A percentile compares a stretch with the other conserved stretches of the same genome.
These are phyloP conservation scores for Ptilodon capucinus DNA, from an alignment of 2,888 invertebrate species.

Conservation along the genomic window DNA sequence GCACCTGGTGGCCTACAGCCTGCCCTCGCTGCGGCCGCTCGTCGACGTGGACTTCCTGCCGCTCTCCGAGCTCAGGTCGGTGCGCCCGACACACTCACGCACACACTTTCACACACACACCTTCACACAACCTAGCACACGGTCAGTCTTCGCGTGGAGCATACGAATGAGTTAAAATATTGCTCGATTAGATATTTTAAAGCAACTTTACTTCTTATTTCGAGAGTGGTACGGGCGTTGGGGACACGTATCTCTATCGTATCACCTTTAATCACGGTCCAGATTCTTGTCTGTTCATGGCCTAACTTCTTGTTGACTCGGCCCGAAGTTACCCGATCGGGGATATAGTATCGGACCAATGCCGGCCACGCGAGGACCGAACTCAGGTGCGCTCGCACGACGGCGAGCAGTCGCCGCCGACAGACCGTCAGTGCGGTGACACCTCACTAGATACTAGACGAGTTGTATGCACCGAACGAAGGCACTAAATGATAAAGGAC, in stretches of 20 bases:
- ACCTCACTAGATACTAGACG: slow-evolving; percentile 59
- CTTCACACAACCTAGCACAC: slow-evolving; percentile 7
- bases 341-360: background rate
- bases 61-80: slow-evolving; percentile 95
- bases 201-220: too few species aligned
- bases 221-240: too few species aligned
- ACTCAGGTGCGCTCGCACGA: slow-evolving; percentile 9
- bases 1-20: slow-evolving; percentile 95
- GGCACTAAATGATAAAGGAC: slow-evolving; percentile 81
- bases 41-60: slow-evolving; percentile 97
- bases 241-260: too few species aligned
- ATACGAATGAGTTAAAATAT: too few species aligned
- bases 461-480: slow-evolving; percentile 67
- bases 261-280: too few species aligned
- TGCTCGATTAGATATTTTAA: background rate
- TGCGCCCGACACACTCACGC: slow-evolving; percentile 7
- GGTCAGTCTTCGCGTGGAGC: slow-evolving; percentile 30
- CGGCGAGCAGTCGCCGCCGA: slow-evolving; percentile 3
- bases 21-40: slow-evolving; percentile 96
- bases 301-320: too few species aligned
- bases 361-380: slow-evolving; percentile 11
- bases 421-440: slow-evolving; percentile 45
- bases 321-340: too few species aligned
- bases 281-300: too few species aligned
- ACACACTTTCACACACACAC: background rate